These are phyloP conservation scores for Acanthococcus lagerstroemiae DNA, from an alignment of 2,888 invertebrate genomes.

Conservation along the genomic window DNA sequence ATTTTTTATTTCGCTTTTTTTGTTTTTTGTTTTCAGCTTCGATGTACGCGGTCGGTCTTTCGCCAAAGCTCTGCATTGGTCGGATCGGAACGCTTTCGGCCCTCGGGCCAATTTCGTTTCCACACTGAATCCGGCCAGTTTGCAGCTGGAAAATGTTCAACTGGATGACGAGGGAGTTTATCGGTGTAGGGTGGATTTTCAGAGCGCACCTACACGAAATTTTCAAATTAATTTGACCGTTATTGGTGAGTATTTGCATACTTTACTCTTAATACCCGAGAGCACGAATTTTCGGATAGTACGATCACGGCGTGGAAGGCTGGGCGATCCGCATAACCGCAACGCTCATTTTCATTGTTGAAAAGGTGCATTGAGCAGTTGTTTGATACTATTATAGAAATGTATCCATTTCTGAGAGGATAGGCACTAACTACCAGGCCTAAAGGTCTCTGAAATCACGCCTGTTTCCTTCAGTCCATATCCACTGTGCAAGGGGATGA, in stretches of 20 bases:
- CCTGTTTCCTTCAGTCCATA: too few species aligned
- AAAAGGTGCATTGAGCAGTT: too few species aligned
- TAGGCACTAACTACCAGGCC: too few species aligned
- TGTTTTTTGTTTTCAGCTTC: constrained; percentile 41
- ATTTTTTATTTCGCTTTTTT: not conserved
- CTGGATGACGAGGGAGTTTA: constrained; percentile 71
- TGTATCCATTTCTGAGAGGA: too few species aligned
- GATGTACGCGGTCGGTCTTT: constrained; percentile 47
- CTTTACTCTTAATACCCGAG: not conserved
- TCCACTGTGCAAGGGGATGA: too few species aligned
- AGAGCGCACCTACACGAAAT: constrained; percentile 78
- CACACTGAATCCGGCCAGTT: constrained; percentile 22
- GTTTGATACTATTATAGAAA: too few species aligned
- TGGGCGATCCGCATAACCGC: too few species aligned
- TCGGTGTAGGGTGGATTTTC: constrained; percentile 79
- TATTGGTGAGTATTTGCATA: constrained; percentile 43
- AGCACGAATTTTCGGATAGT: too few species aligned
- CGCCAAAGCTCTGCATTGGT: constrained; percentile 46
- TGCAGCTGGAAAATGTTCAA: constrained; percentile 56
- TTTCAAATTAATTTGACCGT: constrained; percentile 57
- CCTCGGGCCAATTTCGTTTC: constrained; percentile 32
- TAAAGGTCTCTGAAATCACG: too few species aligned
- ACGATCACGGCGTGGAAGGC: too few species aligned
- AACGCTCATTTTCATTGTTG: too few species aligned
- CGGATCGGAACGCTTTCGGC: constrained; percentile 45